Evolutionary conservation across 2,113 vertebrate species (phyloP).

Genomic region (Glaucidium brasilianum): DNA sequence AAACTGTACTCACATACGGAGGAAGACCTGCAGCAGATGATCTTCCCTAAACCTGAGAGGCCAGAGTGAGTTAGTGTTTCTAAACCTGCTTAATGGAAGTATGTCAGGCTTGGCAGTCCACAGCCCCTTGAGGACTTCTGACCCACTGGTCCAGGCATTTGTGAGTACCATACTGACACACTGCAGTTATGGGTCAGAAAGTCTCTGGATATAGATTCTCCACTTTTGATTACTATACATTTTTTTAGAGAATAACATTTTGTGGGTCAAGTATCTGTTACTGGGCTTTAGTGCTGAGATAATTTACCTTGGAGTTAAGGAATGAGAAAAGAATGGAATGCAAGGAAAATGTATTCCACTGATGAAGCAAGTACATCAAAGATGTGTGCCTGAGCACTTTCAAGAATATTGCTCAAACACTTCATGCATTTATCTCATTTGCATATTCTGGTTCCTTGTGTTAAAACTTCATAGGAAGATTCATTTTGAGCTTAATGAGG

Average conservation of each 20-base stretch:
- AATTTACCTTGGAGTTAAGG: neutral
- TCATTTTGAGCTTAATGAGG: neutral
- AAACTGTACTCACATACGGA: neutral
- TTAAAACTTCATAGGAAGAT: neutral
- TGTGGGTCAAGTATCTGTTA: neutral
- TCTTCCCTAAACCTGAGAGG: neutral
- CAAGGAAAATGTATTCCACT: neutral
- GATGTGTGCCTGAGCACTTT: neutral
- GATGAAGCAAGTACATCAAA: neutral
- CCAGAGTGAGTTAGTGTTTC: neutral
- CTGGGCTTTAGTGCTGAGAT: neutral
- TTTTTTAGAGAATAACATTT: neutral
- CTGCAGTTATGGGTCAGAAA: neutral
- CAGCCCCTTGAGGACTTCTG: neutral
- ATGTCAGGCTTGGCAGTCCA: neutral
- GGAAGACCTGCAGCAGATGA: neutral
- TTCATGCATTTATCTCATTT: neutral
- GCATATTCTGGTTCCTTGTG: neutral
- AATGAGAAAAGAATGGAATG: neutral
- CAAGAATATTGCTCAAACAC: neutral
- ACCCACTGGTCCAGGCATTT: neutral
- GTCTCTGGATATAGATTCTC: neutral
- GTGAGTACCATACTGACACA: neutral
- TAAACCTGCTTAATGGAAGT: neutral
- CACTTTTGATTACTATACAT: neutral